A percentile compares a stretch with the other conserved stretches of the same genome.
These are phyloP conservation scores for Neuroscelio doddi DNA, from an alignment of 2,888 invertebrate species.

Conservation along the genomic window DNA sequence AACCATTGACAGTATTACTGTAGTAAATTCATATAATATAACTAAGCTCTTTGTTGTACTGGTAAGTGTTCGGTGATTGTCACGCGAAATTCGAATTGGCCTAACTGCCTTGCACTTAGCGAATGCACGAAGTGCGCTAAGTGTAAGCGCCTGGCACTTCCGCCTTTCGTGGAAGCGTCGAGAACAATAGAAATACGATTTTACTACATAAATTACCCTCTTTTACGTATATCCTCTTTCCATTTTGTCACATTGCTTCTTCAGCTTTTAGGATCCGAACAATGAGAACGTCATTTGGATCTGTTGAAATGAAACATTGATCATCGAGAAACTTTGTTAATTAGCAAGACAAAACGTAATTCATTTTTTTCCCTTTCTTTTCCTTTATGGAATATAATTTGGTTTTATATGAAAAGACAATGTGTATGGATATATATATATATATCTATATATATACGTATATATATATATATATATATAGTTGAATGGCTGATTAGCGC, in stretches of 20 bases:
- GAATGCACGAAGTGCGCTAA: conserved; percentile 35
- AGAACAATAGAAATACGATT: conserved; percentile 44
- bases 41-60: conserved; percentile 23
- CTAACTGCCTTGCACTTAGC: conserved; percentile 40
- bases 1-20: conserved; percentile 7
- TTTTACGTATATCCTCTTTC: conserved; percentile 45
- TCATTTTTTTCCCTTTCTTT: neutral
- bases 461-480: too few species aligned
- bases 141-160: conserved; percentile 40
- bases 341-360: neutral
- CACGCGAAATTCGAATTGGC: conserved; percentile 44
- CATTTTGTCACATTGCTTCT: conserved; percentile 21
- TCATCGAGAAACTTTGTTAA: neutral
- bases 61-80: conserved; percentile 39
- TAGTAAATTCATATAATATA: conserved; percentile 21
- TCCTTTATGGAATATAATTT: neutral
- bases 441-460: too few species aligned
- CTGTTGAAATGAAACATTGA: conserved; percentile 24
- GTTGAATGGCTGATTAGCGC: too few species aligned
- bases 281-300: conserved; percentile 21
- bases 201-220: conserved; percentile 42
- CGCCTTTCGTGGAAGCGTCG: conserved; percentile 36
- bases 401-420: too few species aligned
- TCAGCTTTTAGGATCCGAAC: conserved; percentile 25
- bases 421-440: too few species aligned